Evolutionary conservation across 2,113 vertebrate genomes (phyloP).

Genomic region (Notiomystis cincta): DNA sequence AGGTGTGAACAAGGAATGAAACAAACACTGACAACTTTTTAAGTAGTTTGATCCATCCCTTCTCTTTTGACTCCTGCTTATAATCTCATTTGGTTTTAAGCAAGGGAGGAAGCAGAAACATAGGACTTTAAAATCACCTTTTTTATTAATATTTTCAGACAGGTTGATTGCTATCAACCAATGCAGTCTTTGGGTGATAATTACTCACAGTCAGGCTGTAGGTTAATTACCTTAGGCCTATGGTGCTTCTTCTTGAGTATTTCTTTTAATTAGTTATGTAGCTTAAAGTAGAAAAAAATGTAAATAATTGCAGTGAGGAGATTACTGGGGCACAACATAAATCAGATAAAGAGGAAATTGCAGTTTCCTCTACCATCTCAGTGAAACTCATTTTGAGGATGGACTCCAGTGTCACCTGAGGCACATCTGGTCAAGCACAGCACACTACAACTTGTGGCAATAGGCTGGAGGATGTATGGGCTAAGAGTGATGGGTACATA

Average conservation of each 20-base stretch:
- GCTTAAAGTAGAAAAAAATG: neutral
- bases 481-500: neutral
- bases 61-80: neutral
- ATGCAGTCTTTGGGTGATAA: neutral
- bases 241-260: neutral
- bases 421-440: neutral
- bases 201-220: neutral
- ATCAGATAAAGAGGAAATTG: neutral
- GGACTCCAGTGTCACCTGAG: neutral
- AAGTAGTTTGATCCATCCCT: neutral
- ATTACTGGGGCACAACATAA: neutral
- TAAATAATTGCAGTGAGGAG: neutral
- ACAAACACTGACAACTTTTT: neutral
- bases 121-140: neutral
- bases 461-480: fast-evolving
- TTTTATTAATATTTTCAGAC: neutral
- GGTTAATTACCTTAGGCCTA: neutral
- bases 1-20: neutral
- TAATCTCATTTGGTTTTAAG: neutral
- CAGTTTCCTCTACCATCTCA: neutral
- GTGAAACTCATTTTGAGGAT: neutral
- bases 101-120: neutral
- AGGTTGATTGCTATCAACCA: neutral
- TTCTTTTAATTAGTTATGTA: neutral
- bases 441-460: neutral